Percentiles rank a stretch among this genome's conserved stretches.
Evolutionary conservation across 2,888 invertebrate genomes (phyloP).

Genomic region (Sinotaia quadrata): DNA sequence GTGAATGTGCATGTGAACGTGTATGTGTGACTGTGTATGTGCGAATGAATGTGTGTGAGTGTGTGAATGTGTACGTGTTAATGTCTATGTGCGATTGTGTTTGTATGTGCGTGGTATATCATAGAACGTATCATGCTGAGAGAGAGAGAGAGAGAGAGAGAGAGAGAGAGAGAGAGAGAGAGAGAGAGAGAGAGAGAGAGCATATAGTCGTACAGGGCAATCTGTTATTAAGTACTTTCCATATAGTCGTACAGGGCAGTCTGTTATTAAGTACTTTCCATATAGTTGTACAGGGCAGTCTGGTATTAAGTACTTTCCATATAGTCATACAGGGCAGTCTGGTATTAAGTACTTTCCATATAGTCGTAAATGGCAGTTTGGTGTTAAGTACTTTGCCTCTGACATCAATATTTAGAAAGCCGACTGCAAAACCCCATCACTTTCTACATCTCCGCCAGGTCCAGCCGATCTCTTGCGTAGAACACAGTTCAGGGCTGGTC

Average conservation of each 20-base stretch:
- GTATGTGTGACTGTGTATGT: too few species aligned
- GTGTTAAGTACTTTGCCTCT: too few species aligned
- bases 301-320: neutral
- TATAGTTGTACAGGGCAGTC: neutral
- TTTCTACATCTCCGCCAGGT: too few species aligned
- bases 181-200: neutral
- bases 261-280: neutral
- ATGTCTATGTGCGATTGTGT: too few species aligned
- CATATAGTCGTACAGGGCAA: neutral
- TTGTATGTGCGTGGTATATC: neutral
- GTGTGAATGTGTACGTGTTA: too few species aligned
- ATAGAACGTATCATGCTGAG: neutral
- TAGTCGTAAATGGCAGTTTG: too few species aligned
- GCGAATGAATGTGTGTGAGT: too few species aligned
- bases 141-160: constrained; percentile 17
- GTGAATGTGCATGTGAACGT: too few species aligned
- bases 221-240: neutral
- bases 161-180: neutral
- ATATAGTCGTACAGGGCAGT: neutral
- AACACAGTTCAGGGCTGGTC: too few species aligned
- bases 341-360: neutral
- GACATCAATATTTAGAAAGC: too few species aligned
- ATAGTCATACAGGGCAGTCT: neutral
- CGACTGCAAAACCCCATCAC: too few species aligned
- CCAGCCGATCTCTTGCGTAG: too few species aligned